phyloP scores from a whole-genome alignment of 2,113 vertebrate species.

The Hemiprocne comata region DNA sequence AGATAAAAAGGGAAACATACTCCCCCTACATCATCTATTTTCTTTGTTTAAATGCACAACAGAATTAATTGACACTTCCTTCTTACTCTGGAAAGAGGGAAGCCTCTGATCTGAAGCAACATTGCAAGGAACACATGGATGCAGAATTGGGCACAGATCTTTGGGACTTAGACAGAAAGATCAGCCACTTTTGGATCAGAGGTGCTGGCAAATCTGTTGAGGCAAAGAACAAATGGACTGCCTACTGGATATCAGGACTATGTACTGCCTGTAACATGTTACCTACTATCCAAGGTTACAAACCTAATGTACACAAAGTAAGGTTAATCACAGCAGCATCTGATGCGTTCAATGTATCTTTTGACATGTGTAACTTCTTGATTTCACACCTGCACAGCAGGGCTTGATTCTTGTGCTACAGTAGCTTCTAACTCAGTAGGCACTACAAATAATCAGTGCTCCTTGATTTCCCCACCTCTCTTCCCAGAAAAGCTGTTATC shows the following conservation, averaged over 20 bases:
- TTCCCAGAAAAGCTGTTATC: not conserved
- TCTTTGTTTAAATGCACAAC: not conserved
- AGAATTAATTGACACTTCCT: not conserved
- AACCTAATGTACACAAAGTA: not conserved
- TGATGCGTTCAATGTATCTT: not conserved
- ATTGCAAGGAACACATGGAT: not conserved
- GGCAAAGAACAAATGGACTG: conserved; percentile 11
- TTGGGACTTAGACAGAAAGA: not conserved
- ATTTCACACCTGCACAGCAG: conserved; percentile 16
- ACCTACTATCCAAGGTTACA: conserved; percentile 23
- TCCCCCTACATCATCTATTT: not conserved
- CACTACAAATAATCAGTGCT: conserved; percentile 12
- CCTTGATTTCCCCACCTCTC: not conserved
- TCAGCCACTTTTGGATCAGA: not conserved
- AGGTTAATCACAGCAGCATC: conserved; percentile 13
- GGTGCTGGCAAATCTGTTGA: conserved; percentile 6
- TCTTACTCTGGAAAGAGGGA: not conserved
- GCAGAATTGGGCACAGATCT: not conserved
- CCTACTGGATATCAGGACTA: not conserved
- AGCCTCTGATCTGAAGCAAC: not conserved
- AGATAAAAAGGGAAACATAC: not conserved
- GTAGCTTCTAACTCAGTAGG: conserved; percentile 7
- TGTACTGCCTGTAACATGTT: not conserved
- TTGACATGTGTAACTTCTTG: not conserved
- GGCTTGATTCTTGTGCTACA: not conserved